Evolutionary conservation across 2,113 vertebrate genomes (phyloP), one percentile per base, ranked within the genome.

Genomic region (Cygnus atratus): DNA sequence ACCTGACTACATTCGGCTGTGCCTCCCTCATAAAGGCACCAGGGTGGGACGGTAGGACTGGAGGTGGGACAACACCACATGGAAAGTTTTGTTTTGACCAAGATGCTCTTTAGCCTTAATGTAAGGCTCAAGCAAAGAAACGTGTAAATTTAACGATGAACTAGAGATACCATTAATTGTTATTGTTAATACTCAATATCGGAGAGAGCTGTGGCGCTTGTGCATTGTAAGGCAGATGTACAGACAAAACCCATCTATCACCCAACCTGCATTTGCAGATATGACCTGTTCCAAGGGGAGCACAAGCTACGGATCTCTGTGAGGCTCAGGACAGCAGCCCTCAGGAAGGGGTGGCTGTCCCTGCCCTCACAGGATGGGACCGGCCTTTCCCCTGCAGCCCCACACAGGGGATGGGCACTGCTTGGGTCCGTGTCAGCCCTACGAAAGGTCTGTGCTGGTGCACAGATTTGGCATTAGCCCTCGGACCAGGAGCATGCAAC

Each of bases 111-210:
- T 92, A 92, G 95, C 95, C 92, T 97, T 96, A 97, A 96, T 96
- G 96, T 97, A 96, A 96, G 94, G 93, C 96, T 96, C 92, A 93
- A 95, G 92, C 88, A 96, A 94, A 94, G 73, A 88, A 93, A 84
- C 11, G 1, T 66, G 72, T 44, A 76, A 8, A 41, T 90, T 88
- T 85, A 59, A 88, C 67, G 79, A 28, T 59, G 62, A 90, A n/a
- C 54, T 92, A 88, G 58, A 90, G 62, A 92, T 87, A 90, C 70
- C 65, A 62, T 77, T 84, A 31, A 58, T 80, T 75, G 62, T 93
- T 84, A 68, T 61, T 39, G 20, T 82, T 73, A 87, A 63, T 57
- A 72, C 46, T 93, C 25, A 14, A 1, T 76, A 59, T 58, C 71
- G 84, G 84, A 95, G 74, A 61, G 84, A 33, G 62, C 58, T 91